Base-by-base conservation (phyloP, 2,113 vertebrate species). In the Otus sunia region DNA sequence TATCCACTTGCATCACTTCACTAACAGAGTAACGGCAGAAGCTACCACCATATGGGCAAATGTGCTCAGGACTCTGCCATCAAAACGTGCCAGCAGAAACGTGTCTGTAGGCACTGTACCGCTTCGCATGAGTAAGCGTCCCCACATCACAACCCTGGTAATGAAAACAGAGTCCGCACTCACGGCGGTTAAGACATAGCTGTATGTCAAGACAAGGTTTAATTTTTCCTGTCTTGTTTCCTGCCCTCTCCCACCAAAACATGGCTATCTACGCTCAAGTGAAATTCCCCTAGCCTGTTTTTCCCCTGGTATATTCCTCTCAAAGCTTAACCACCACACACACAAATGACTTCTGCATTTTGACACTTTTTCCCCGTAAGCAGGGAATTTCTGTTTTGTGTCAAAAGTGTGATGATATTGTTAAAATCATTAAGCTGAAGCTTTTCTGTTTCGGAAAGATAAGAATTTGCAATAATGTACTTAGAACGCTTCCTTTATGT, bases 181-280 rank as follows among this genome's bases (percentile, higher is more conserved):
- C 77, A 67, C 43, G 21, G 25, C 0, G 12, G 5, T 18, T 26
- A 59, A 56, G 27, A 21, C 36, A 52, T 1, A n/a, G 64, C 34
- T 47, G 8, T 4, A 23, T 3, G 20, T 20, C 37, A 83, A 45
- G 34, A 39, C 0, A 0, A 77, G 32, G 11, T 45, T 72, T 55
- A 8, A 32, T 56, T 78, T 41, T 55, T 68, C 36, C 37, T 52
- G 19, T 13, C 53, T n/a, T 8, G 1, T 41, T 76, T 86, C 86
- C 67, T 69, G 52, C 12, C 41, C n/a, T 29, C 49, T 67, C 26
- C 52, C 50, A 1, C 0, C 32, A 37, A 37, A 75, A 45, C 29
- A 59, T 0, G 0, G 29, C 12, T 37, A 5, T 6, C 10, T 37
- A 5, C 5, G 34, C 41, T 64, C 50, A 41, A 16, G 39, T 3